A percentile compares a stretch with the other conserved stretches of the same genome.
phyloP scores from a whole-genome alignment of 2,888 invertebrate species.

The Eristalinus sepulchralis region DNA sequence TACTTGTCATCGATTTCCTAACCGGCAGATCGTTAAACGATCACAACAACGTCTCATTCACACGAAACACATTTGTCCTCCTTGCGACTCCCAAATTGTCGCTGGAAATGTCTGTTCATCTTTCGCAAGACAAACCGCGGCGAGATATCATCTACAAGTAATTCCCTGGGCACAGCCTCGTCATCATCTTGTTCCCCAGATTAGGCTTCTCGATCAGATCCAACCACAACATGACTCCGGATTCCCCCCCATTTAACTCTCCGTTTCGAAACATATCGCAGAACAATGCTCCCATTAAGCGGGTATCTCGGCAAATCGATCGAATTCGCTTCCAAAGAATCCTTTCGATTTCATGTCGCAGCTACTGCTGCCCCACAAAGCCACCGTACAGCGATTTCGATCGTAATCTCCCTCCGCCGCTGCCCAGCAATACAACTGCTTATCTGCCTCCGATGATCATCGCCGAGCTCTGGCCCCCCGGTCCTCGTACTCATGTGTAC shows the following conservation, averaged over 20 bases:
- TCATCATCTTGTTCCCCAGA: not conserved
- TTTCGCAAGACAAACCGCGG: not conserved
- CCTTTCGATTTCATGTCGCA: constrained; percentile 59
- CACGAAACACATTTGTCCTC: not conserved
- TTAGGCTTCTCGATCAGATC: not conserved
- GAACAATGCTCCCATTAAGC: constrained; percentile 62
- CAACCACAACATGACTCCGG: not conserved
- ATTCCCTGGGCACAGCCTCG: not conserved
- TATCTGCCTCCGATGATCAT: constrained; percentile 51
- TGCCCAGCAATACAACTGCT: constrained; percentile 46
- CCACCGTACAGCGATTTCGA: constrained; percentile 32
- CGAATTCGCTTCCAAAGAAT: constrained; percentile 44
- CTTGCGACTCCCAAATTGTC: not conserved
- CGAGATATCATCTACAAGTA: not conserved
- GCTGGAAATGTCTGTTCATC: not conserved
- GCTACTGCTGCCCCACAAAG: not conserved
- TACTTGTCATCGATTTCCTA: no score
- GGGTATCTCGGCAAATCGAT: constrained; percentile 36
- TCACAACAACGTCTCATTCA: not conserved
- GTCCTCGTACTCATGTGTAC: not conserved
- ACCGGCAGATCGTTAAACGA: not conserved
- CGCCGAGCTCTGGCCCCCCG: constrained; percentile 3
- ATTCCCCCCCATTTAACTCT: no score
- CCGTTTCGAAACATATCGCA: not conserved
- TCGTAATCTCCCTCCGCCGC: constrained; percentile 35